Percentiles rank a stretch among this genome's conserved stretches.
These are phyloP conservation scores for Musca domestica DNA, from an alignment of 1,140 invertebrate genomes.

Conservation along the genomic window DNA sequence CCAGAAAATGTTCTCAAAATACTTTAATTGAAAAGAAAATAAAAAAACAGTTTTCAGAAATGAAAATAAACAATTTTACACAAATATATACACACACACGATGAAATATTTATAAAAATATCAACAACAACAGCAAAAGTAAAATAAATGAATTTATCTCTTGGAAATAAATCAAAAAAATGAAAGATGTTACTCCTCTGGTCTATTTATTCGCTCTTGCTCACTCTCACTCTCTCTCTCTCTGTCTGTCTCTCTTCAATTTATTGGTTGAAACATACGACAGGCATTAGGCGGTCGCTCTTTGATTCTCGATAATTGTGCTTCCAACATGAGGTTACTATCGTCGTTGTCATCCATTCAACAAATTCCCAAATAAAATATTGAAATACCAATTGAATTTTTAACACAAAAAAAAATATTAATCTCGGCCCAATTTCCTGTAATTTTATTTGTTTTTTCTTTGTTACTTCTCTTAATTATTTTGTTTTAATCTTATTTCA, in stretches of 20 bases:
- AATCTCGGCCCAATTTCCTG: conserved; percentile 52
- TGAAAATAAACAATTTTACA: not conserved
- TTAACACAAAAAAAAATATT: not conserved
- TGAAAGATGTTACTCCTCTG: not conserved
- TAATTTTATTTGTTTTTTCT: conserved; percentile 42
- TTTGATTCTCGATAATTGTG: conserved; percentile 40
- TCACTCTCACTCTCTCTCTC: too few species aligned
- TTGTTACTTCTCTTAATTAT: not conserved
- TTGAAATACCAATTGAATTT: not conserved
- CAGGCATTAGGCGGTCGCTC: too few species aligned
- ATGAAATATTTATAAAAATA: too few species aligned
- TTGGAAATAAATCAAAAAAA: not conserved
- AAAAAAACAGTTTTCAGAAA: not conserved
- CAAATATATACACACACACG: too few species aligned
- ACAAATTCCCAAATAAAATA: not conserved
- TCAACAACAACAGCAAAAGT: too few species aligned
- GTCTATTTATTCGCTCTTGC: too few species aligned
- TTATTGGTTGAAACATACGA: too few species aligned
- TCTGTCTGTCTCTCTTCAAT: too few species aligned
- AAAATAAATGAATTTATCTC: too few species aligned
- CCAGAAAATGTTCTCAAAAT: too few species aligned
- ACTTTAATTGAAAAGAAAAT: too few species aligned
- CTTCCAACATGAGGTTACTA: conserved; percentile 38
- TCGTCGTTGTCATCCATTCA: not conserved
- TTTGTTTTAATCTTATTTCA: conserved; percentile 24